Conservation (phyloP, 2,113 vertebrate genomes). For the Dromaius novaehollandiae region DNA sequence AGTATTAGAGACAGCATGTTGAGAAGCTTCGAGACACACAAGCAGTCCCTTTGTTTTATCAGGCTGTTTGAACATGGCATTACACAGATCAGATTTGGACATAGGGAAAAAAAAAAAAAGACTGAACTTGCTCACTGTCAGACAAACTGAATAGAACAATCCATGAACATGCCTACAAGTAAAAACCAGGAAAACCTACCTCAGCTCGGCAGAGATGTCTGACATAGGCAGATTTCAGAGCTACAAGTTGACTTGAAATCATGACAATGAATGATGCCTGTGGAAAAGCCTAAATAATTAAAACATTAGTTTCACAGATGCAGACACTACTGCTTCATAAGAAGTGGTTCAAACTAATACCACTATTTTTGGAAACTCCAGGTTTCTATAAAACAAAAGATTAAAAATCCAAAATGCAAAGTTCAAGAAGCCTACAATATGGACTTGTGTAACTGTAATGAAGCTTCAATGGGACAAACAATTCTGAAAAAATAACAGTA, state of each 20-base stretch:
- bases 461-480: background rate
- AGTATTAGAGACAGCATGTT: rapidly evolving
- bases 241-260: background rate
- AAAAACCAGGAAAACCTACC: background rate
- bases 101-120: background rate
- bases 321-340: background rate
- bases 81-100: rapidly evolving
- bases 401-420: background rate
- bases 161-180: background rate
- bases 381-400: background rate
- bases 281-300: background rate
- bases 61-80: rapidly evolving
- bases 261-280: rapidly evolving
- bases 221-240: background rate
- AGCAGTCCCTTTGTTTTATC: background rate
- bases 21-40: slow-evolving; percentile 13
- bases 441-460: background rate
- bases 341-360: background rate
- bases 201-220: background rate
- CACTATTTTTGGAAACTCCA: background rate
- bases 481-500: background rate
- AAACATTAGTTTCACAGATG: background rate
- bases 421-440: background rate
- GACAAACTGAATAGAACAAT: background rate
- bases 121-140: background rate